A percentile compares a stretch with the other conserved stretches of the same genome.
Evolutionary conservation across 2,888 invertebrate genomes (phyloP).

Genomic region (Callimorpha dominula): DNA sequence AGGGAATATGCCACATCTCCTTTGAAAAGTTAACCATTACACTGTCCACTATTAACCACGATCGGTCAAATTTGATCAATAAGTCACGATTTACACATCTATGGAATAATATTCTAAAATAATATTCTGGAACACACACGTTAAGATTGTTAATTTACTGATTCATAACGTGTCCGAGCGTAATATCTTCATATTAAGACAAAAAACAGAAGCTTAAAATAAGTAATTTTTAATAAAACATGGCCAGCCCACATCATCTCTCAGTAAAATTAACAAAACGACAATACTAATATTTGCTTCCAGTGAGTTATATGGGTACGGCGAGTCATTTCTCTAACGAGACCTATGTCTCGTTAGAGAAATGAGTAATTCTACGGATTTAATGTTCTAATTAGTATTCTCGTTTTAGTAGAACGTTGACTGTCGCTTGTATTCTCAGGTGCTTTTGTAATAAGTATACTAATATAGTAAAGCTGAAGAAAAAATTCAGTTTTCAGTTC

Average conservation of each 20-base stretch:
- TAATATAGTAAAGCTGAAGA: neutral
- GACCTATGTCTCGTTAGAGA: neutral
- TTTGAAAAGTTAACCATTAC: too few relatives aligned
- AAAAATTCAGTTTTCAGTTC: neutral
- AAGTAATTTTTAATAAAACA: neutral
- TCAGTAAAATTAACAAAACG: slow-evolving; percentile 24
- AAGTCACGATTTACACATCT: too few relatives aligned
- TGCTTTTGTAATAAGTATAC: neutral
- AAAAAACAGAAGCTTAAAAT: neutral
- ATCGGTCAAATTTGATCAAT: neutral
- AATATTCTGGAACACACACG: too few relatives aligned
- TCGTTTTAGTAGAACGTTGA: neutral
- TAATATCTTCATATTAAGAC: too few relatives aligned
- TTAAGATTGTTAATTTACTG: too few relatives aligned
- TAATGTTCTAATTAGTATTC: slow-evolving; percentile 3
- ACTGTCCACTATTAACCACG: neutral
- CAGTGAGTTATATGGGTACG: slow-evolving; percentile 10
- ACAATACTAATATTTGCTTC: slow-evolving; percentile 23
- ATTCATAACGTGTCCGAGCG: too few relatives aligned
- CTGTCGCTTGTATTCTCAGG: neutral
- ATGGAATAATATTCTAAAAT: too few relatives aligned
- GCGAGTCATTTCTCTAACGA: neutral
- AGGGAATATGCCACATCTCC: too few relatives aligned
- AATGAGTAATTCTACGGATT: slow-evolving; percentile 7
- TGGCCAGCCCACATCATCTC: slow-evolving; percentile 19